Evolutionary conservation across 30 jellyfish, hydroid and myxozoan genomes (phyloP).

Genomic region (Phacellophora camtschatica): DNA sequence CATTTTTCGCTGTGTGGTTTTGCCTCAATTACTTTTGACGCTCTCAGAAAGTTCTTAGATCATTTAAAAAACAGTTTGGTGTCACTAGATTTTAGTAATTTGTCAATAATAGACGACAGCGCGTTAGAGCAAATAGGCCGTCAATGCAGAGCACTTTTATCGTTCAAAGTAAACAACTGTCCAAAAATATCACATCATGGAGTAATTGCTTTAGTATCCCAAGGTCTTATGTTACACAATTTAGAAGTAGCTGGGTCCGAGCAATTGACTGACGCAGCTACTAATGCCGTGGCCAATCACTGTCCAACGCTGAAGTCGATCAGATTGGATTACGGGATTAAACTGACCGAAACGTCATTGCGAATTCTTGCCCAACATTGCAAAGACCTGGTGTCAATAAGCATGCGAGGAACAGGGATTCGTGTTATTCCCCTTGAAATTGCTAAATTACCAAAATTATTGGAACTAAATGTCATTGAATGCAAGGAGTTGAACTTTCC

Average conservation of each 20-base stretch:
- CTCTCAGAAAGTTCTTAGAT: conserved; percentile 72
- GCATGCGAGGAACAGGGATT: conserved; percentile 81
- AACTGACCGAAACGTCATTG: conserved; percentile 71
- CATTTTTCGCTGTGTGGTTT: conserved; percentile 94
- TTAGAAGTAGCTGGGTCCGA: conserved; percentile 86
- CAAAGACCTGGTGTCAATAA: conserved; percentile 53
- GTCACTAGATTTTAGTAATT: conserved; percentile 81
- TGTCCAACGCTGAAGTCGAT: conserved; percentile 76
- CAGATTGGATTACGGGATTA: conserved; percentile 73
- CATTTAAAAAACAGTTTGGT: conserved; percentile 65
- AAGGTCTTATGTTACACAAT: conserved; percentile 50
- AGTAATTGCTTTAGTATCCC: conserved; percentile 44
- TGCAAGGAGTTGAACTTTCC: conserved; percentile 76
- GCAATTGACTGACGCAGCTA: conserved; percentile 74
- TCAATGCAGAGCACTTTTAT: conserved; percentile 51
- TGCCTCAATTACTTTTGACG: conserved; percentile 72
- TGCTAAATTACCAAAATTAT: conserved; percentile 50
- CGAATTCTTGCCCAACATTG: conserved; percentile 73
- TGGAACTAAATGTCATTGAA: conserved; percentile 59
- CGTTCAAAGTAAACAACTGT: conserved; percentile 73
- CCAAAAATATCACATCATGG: conserved; percentile 79
- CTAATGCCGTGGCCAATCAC: conserved; percentile 65
- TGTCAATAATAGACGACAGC: conserved; percentile 73
- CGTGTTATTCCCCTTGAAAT: conserved; percentile 70
- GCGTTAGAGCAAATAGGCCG: conserved; percentile 83